Conservation (phyloP, 2,113 vertebrate species). For the Pomatorhinus ruficollis region DNA sequence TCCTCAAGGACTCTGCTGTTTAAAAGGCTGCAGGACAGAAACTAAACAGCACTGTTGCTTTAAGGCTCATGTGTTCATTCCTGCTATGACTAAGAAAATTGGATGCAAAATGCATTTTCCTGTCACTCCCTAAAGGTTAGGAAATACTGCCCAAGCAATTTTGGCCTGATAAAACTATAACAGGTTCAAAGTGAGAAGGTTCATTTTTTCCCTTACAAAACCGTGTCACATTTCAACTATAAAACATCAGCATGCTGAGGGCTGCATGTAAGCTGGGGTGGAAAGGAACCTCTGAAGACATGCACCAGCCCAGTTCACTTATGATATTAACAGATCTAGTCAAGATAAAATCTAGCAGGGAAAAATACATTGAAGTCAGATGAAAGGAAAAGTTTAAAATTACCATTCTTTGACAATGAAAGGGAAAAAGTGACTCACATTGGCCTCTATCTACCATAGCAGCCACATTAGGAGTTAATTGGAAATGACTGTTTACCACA, state of each 20-base stretch:
- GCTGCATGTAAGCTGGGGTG: not conserved
- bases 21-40: not conserved
- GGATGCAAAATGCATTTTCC: conserved; percentile 43
- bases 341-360: conserved; percentile 54
- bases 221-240: not conserved
- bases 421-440: conserved; percentile 41
- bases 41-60: not conserved
- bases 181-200: conserved; percentile 8
- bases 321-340: not conserved
- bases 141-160: conserved; percentile 16
- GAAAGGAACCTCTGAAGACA: conserved; percentile 36
- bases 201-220: conserved; percentile 25
- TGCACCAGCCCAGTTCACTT: not conserved
- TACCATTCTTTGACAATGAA: conserved; percentile 40
- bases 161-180: not conserved
- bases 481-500: conserved; percentile 38
- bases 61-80: not conserved
- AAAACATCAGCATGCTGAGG: not conserved
- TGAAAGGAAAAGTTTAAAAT: conserved; percentile 45
- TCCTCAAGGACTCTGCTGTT: not conserved
- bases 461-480: not conserved
- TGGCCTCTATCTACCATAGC: not conserved
- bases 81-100: conserved; percentile 30
- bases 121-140: conserved; percentile 52
- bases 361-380: conserved; percentile 53